Base-by-base conservation (phyloP, 64 coral and sea anemone genomes). In the Stichodactyla mertensii region DNA sequence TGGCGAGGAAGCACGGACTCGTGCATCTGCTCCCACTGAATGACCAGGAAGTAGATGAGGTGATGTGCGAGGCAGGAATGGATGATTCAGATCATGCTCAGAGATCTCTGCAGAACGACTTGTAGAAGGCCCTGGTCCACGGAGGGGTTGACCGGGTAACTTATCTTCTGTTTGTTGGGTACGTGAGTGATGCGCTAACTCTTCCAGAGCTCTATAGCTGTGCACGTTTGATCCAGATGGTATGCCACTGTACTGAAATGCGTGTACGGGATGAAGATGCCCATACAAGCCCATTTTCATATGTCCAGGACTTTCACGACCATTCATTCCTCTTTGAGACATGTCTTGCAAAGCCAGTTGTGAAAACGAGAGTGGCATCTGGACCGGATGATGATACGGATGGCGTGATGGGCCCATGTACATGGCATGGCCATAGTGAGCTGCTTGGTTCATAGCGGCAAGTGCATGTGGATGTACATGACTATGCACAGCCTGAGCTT, bases 31-130 rank as follows among this genome's bases (percentile, higher is more conserved):
- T 67, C 80, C 86, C 58, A 82, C 14, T 59, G 91, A 57, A 84
- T 84, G 83, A 52, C 66, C 81, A 52, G 85, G 56, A 55, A 19
- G 83, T 61, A 58, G 57, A 64, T 85, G 83, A 13, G 83, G 83
- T 61, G 83, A 85, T 61, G 56, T 28, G 14, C 57, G 91, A 51
- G 87, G 70, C 6, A 92, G 11, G 58, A 92, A 92, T 14, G 91
- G 91, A 84, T 88, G 52, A 55, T 77, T 82, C 55, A 92, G 60
- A n/a, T 92, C 91, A 52, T 92, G 91, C 31, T 92, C 91, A 9
- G 86, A 82, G 80, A 92, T 84, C 14, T 92, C 91, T 24, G 79
- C 54, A 26, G 79, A 77, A 56, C 79, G 86, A 59, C 61, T 20
- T 51, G 90, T 12, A 26, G 61, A 19, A 4, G 60, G 27, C 4